phyloP scores from a whole-genome alignment of 35 echinoderm and acorn worm species.

The Amphiura filiformis region DNA sequence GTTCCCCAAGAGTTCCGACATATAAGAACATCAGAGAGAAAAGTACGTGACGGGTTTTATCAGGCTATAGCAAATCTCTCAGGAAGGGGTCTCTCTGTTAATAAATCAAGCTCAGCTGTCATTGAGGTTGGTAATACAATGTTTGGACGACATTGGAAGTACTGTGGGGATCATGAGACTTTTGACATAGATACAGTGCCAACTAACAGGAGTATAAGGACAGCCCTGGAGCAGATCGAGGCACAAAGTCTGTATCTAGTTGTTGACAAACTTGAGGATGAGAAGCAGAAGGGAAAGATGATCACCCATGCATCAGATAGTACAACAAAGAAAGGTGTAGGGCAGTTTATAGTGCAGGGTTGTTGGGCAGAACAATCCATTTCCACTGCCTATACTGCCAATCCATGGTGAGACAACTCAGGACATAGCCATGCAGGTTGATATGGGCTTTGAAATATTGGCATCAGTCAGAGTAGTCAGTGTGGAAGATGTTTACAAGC shows the following conservation, averaged over 20 bases:
- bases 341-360: neutral
- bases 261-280: neutral
- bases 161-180: neutral
- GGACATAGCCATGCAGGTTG: constrained; percentile 10
- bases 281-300: neutral
- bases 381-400: neutral
- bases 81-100: constrained; percentile 11
- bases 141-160: neutral
- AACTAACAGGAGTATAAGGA: neutral
- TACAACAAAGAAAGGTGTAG: constrained; percentile 10
- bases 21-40: neutral
- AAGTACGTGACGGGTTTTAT: constrained; percentile 2
- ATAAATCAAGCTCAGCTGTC: neutral
- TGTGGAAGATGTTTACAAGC: constrained; percentile 12
- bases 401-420: constrained; percentile 10
- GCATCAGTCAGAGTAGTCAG: constrained; percentile 2
- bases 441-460: constrained; percentile 15
- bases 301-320: neutral
- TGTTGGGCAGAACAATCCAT: constrained; percentile 5
- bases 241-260: neutral
- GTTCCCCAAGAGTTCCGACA: neutral
- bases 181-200: neutral
- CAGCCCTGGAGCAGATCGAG: neutral
- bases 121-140: neutral
- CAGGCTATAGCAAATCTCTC: constrained; percentile 5